Evolutionary conservation across 2,888 invertebrate species (phyloP), one percentile per base, ranked within the genome.

Genomic region (Eupeodes luniger): DNA sequence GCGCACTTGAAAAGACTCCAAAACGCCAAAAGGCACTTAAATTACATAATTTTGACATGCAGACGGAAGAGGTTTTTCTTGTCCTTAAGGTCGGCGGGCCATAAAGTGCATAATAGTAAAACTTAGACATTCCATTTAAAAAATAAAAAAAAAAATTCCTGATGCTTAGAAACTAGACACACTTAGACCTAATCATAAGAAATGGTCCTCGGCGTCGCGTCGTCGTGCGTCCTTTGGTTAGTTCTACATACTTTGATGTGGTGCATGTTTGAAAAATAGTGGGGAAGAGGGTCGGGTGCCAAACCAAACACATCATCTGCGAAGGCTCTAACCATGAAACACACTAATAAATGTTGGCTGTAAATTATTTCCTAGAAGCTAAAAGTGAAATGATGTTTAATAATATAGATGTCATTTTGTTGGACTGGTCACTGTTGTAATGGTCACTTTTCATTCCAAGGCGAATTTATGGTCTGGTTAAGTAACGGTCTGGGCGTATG

Each of bases 1-100:
- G 12, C n/a, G 44, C 19, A 10, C 36, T 67, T 49, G 11, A 72
- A 51, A 27, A 51, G 47, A 5, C 47, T 76, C 64, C 16, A 64
- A 81, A 14, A 77, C 75, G 69, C 74, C 40, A 40, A 70, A 79
- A 79, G 69, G 78, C 82, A 82, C 82, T 86, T 86, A 82, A 79
- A 82, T 82, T 79, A 86, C 82, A 86, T 82, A 79, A 86, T 76
- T 86, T 72, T 82, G 86, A 82, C 83, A 76, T 44, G 86, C 75
- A 51, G 49, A 62, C 83, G 75, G 79, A 76, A 82, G 79, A 82
- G 86, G 82, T 82, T 86, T 86, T 79, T 66, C 86, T 78, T 81
- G 81, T 85, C 85, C 76, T 51, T 70, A 44, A 34, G 66, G 72
- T 70, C 62, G 57, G 69, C 49, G 11, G 80, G 57, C 67, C 78